A percentile compares a stretch with the other conserved stretches of the same genome.
Evolutionary conservation across 1,140 invertebrate genomes (phyloP).

Genomic region (Drosophila guanche): DNA sequence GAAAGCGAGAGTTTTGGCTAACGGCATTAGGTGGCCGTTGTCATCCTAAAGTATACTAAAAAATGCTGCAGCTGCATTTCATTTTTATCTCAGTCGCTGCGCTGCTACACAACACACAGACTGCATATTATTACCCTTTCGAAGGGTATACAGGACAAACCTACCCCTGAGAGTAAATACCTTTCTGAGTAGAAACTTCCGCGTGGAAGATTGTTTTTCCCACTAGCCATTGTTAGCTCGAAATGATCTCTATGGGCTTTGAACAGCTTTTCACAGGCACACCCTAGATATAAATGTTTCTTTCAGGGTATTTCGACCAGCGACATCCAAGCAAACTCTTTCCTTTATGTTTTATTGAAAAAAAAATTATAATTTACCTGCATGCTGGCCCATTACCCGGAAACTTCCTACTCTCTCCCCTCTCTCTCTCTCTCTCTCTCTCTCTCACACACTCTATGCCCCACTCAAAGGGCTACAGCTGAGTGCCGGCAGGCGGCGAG

Average conservation of each 20-base stretch:
- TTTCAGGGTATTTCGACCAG: too few species aligned
- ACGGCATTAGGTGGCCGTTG: slow-evolving; percentile 37
- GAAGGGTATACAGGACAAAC: too few species aligned
- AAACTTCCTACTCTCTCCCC: not conserved
- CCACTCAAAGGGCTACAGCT: slow-evolving; percentile 39
- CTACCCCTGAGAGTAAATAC: too few species aligned
- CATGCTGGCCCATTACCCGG: slow-evolving; percentile 55
- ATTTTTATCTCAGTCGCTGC: slow-evolving; percentile 49
- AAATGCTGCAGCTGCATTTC: slow-evolving; percentile 67
- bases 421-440: not conserved
- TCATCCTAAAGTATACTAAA: slow-evolving; percentile 49
- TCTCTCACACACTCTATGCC: slow-evolving; percentile 10
- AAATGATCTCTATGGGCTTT: too few species aligned
- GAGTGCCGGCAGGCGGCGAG: slow-evolving; percentile 47
- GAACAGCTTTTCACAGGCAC: too few species aligned
- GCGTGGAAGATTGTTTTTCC: too few species aligned
- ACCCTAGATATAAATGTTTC: too few species aligned
- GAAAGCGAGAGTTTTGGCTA: slow-evolving; percentile 32
- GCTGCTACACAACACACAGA: not conserved
- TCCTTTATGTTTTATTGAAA: slow-evolving; percentile 34
- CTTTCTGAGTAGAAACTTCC: too few species aligned
- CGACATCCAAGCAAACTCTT: slow-evolving; percentile 11
- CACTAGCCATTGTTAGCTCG: too few species aligned
- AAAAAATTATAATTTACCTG: slow-evolving; percentile 63
- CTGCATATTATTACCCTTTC: too few species aligned